phyloP scores from a whole-genome alignment of 2,797 vertebrate species.

The Crenichthys baileyi region DNA sequence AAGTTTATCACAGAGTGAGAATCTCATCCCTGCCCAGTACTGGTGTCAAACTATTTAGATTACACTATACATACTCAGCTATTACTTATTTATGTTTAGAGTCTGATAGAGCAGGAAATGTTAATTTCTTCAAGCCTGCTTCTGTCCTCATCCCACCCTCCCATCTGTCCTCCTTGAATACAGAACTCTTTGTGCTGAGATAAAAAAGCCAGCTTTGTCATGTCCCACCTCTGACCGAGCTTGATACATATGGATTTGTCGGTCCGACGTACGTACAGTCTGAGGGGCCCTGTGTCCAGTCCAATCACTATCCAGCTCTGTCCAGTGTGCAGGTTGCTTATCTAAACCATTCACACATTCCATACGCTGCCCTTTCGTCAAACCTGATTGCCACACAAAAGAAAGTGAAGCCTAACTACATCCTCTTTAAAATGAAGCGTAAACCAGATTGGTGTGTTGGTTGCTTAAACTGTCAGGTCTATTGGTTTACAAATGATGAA shows the following conservation, averaged over 20 bases:
- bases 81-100: constrained; percentile 17
- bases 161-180: constrained; percentile 67
- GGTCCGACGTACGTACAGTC: constrained; percentile 54
- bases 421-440: constrained; percentile 30
- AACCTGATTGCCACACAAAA: constrained; percentile 52
- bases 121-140: constrained; percentile 48
- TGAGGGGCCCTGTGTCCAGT: constrained; percentile 28
- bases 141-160: constrained; percentile 56
- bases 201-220: constrained; percentile 69
- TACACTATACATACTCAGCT: constrained; percentile 10
- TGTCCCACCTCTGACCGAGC: constrained; percentile 64
- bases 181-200: constrained; percentile 63
- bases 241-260: constrained; percentile 57
- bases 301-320: constrained; percentile 42
- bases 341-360: constrained; percentile 34
- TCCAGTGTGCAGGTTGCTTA: constrained; percentile 2
- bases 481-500: constrained; percentile 52
- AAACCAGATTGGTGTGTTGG: constrained; percentile 22
- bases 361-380: constrained; percentile 29
- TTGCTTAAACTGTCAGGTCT: constrained; percentile 42
- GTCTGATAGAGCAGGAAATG: constrained; percentile 33
- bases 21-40: not conserved
- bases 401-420: constrained; percentile 23
- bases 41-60: not conserved
- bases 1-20: not conserved